Evolutionary conservation across 2,888 invertebrate genomes (phyloP).

Genomic region (Papilio elwesi): DNA sequence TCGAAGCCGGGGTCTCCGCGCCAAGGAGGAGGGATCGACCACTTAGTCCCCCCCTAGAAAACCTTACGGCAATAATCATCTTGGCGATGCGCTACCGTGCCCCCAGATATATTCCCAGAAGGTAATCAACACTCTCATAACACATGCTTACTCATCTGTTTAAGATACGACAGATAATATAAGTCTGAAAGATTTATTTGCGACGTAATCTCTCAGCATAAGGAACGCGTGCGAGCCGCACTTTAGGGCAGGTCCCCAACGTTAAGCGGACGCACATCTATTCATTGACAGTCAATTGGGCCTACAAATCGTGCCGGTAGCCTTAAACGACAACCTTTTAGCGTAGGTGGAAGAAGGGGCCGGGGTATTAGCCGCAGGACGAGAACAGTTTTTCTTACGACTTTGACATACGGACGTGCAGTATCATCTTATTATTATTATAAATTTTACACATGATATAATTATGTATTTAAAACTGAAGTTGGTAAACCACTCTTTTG

Average conservation of each 20-base stretch:
- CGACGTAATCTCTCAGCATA: slow-evolving; percentile 12
- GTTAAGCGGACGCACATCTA: slow-evolving; percentile 53
- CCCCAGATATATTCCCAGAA: not conserved
- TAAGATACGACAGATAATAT: too few relatives aligned
- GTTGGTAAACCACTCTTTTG: too few relatives aligned
- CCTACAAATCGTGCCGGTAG: slow-evolving; percentile 70
- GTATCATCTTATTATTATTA: not conserved
- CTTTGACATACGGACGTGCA: slow-evolving; percentile 42
- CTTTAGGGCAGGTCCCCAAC: slow-evolving; percentile 43
- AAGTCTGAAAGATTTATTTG: slow-evolving; percentile 10
- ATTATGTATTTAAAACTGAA: too few relatives aligned
- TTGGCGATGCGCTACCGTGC: too few relatives aligned
- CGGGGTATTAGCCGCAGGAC: slow-evolving; percentile 51
- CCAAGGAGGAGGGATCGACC: too few relatives aligned
- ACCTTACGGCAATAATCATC: too few relatives aligned
- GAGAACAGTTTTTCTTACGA: slow-evolving; percentile 55
- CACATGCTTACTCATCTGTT: slow-evolving; percentile 14
- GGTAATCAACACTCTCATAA: not conserved
- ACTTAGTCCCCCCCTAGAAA: too few relatives aligned
- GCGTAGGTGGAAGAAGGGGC: slow-evolving; percentile 50
- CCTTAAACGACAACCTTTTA: slow-evolving; percentile 66
- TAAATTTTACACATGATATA: too few relatives aligned
- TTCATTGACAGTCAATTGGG: slow-evolving; percentile 79
- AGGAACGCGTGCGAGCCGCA: slow-evolving; percentile 30
- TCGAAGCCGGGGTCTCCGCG: too few relatives aligned